A percentile compares a stretch with the other conserved stretches of the same genome.
Conservation (phyloP, 2,113 vertebrate species). For the Menura novaehollandiae region DNA sequence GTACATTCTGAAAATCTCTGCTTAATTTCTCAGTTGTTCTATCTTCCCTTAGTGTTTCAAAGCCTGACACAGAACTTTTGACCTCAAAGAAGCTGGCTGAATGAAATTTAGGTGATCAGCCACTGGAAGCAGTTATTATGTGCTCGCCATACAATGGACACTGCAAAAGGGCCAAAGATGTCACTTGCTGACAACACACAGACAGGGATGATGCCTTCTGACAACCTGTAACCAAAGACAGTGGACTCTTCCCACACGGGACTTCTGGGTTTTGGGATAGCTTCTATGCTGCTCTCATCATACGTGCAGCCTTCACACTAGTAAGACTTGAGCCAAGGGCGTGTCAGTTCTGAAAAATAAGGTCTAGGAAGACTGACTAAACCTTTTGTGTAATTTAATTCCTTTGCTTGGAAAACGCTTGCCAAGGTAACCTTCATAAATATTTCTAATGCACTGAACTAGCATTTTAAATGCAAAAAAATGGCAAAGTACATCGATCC, state of each 20-base stretch:
- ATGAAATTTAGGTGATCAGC: background rate
- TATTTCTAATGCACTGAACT: conserved; percentile 30
- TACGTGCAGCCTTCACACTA: background rate
- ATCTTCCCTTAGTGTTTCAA: background rate
- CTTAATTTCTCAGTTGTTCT: background rate
- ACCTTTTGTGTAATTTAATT: conserved; percentile 46
- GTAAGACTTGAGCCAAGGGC: background rate
- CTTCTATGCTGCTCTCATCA: background rate
- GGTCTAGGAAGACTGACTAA: conserved; percentile 31
- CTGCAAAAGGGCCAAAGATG: background rate
- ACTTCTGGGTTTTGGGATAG: background rate
- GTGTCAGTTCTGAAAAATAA: conserved; percentile 37
- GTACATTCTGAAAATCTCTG: background rate
- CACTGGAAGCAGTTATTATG: background rate
- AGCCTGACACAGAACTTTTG: background rate
- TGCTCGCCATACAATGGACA: accelerated
- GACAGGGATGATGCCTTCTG: background rate
- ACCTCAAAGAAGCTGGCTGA: background rate
- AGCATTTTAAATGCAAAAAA: conserved; percentile 46
- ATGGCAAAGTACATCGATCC: background rate
- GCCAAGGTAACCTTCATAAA: conserved; percentile 39
- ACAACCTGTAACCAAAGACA: background rate
- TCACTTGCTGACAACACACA: background rate
- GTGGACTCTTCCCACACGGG: background rate
- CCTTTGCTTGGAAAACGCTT: conserved; percentile 44